Base-by-base conservation (phyloP, 2,113 vertebrate species). In the Gasterosteus aculeatus region DNA sequence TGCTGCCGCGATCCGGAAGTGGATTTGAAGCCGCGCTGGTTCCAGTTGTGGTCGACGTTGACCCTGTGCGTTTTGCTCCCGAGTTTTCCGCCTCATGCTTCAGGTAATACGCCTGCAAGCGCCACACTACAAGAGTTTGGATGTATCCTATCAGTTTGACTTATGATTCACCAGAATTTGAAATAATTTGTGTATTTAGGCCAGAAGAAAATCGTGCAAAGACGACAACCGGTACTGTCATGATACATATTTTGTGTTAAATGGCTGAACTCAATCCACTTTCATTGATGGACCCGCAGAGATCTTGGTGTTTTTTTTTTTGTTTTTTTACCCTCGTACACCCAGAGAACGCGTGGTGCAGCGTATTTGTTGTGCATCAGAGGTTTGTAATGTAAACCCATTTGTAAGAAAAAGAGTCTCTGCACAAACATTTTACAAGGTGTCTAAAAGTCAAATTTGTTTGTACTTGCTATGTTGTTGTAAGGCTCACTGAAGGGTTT, bases 351-450 rank as follows among this genome's bases (percentile, higher is more conserved):
- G 22, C 59, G 38, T 73, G 64, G 74, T 41, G 60, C 83, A 76
- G 58, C 73, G 73, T 70, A 60, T 81, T 82, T 77, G 15, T 78
- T 64, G 82, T 78, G 49, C 64, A 69, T 87, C 75, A 58, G 33
- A 70, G 62, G 81, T 90, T 86, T 90, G 87, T 92, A 87, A 82
- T 18, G 79, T 77, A 72, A 15, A 78, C 74, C 73, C 66, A 65
- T 53, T 75, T 81, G 67, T 77, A 83, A 86, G 64, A 82, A 85
- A 76, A 84, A 77, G 72, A 83, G 80, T 82, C 57, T 84, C 80
- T 91, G 89, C 88, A 91, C 88, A 90, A 85, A 85, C 72, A 68
- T 70, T 84, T 73, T 75, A 85, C 74, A 83, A 81, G 76, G 80
- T 84, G 77, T 86, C 72, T 73, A 47, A 63, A 64, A 22, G 33